Evolutionary conservation across 1,140 invertebrate species (phyloP), one percentile per base, ranked within the genome.

Genomic region (Pseudomyrmex dendroicus): DNA sequence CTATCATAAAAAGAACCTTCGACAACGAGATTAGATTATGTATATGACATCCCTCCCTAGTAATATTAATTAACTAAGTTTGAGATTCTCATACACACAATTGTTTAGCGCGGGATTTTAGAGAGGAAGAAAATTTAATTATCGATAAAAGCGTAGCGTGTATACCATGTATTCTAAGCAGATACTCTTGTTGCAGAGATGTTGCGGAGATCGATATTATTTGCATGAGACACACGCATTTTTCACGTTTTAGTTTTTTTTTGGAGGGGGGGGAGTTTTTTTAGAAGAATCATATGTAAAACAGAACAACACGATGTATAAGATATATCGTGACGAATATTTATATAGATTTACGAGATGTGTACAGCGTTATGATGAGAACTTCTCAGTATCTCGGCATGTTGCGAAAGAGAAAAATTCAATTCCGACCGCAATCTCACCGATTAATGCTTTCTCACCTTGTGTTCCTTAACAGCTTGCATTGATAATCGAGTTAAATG

Each of bases 1-100:
- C 72, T 72, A 78, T 83, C 82, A 82, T 63, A 86, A 86, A 76
- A 84, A 63, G 10, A 52, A 35, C 74, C 72, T 88, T 88, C 74
- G 74, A 86, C 87, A 89, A 88, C 63, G 86, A 89, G 86, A 89
- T 89, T 89, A 89, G 63, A 80, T 86, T 86, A 78, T 88, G 35
- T 35, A 35, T 35, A 35, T 35, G 35, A 74, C 57, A 83, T 78
- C 84, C 73, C 12, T 73, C 66, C 46, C 20, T 88, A 88, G 57
- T 70, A 59, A 88, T 85, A 88, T 73, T 12, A 52, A 52, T 12
- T 84, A 44, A 82, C 17, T 83, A 73, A 73, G 50, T 85, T 35
- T 74, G 67, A 85, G 52, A 82, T 78, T 89, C 68, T 89, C 86
- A 63, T 85, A 82, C 74, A 82, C 74, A 35, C 4, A 70, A 73